A percentile compares a stretch with the other conserved stretches of the same genome.
Conservation (phyloP, 2,797 vertebrate species). For the Pagetopsis macropterus region DNA sequence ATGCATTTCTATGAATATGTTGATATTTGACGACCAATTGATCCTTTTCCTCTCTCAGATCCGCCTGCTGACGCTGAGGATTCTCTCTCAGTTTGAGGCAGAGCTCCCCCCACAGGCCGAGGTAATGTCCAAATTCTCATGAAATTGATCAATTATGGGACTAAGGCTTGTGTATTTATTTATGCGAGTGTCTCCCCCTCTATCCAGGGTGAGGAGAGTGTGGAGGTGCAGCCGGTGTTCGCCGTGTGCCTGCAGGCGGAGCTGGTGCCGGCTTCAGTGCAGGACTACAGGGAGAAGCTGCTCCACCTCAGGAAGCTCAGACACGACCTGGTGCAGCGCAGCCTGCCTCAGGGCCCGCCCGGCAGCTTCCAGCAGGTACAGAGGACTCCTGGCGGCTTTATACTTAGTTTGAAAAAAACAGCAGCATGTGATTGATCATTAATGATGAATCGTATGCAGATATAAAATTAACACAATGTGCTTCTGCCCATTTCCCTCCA, state of each 20-base stretch:
- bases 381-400: neutral
- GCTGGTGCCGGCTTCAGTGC: slow-evolving; percentile 92
- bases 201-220: slow-evolving; percentile 82
- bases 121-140: slow-evolving; percentile 74
- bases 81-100: slow-evolving; percentile 91
- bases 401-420: neutral
- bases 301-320: slow-evolving; percentile 93
- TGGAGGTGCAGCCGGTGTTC: slow-evolving; percentile 86
- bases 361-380: slow-evolving; percentile 87
- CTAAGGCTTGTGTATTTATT: neutral
- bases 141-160: neutral
- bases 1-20: neutral
- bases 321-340: slow-evolving; percentile 87
- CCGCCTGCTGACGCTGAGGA: slow-evolving; percentile 91
- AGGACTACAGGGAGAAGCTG: slow-evolving; percentile 95
- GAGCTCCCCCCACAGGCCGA: slow-evolving; percentile 78
- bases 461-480: neutral
- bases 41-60: slow-evolving; percentile 80
- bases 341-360: slow-evolving; percentile 77
- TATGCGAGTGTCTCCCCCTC: neutral
- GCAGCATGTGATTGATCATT: neutral
- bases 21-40: neutral
- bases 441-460: neutral
- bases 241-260: slow-evolving; percentile 90
- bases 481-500: slow-evolving; percentile 59